Evolutionary conservation across 2,888 invertebrate genomes (phyloP), one percentile per base, ranked within the genome.

Genomic region (Monochamus alternatus): DNA sequence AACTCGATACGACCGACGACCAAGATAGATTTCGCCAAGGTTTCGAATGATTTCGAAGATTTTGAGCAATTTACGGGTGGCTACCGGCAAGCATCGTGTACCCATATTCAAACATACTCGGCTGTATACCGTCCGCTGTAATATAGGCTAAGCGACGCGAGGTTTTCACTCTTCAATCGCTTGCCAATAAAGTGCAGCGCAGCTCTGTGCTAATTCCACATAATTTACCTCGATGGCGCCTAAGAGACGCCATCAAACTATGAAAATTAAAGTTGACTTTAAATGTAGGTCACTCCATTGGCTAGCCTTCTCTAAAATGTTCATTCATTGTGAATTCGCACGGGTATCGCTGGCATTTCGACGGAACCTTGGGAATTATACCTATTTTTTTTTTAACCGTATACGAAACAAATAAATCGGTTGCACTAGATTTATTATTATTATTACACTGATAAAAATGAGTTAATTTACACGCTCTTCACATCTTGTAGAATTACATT

Each of bases 201-300:
- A 60, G 60, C 51, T 44, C 69, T 47, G 60, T 60, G 69, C 69
- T 69, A 69, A 69, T 60, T 69, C 3, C 69, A 60, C 60, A 69
- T 60, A 47, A 60, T 60, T 55, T 69, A 69, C 69, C 69, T 69
- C 69, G 30, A 60, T 69, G 69, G 60, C 69, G 69, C 69, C 68
- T 58, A 58, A 22, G 68, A 60, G 69, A 69, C 69, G 69, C 69
- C 59, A 60, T 68, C 68, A 44, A 68, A 68, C 68, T 68, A 68
- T 68, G 68, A 68, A 68, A 68, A 68, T 68, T 68, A 59, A 68
- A 68, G 68, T 59, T 43, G 68, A 43, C 58, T 68, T 68, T 68
- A 59, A 68, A 68, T 68, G 68, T 68, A 68, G 68, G 68, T 68
- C 68, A 68, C 44, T 68, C 12, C 68, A 59, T 68, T 44, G 68